A percentile compares a stretch with the other conserved stretches of the same genome.
Conservation (phyloP, 2,113 vertebrate species). For the Prietella phreatophila region DNA sequence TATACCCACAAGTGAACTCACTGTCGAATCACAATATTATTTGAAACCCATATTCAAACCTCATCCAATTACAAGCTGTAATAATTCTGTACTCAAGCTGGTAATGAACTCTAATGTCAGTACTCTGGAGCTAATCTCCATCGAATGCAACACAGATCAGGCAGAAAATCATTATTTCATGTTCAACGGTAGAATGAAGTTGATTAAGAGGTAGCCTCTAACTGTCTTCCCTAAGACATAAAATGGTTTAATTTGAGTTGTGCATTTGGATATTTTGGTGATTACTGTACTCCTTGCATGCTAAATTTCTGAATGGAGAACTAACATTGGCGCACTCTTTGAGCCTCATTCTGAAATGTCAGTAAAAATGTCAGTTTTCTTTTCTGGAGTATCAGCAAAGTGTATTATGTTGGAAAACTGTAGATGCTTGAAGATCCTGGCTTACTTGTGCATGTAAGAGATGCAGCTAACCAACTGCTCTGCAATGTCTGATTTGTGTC, state of each 20-base stretch:
- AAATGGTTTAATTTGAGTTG: slow-evolving; percentile 42
- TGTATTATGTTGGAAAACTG: not conserved
- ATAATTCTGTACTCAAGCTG: slow-evolving; percentile 92
- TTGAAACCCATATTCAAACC: slow-evolving; percentile 60
- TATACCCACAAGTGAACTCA: slow-evolving; percentile 60
- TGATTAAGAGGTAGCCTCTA: slow-evolving; percentile 43
- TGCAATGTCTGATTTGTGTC: slow-evolving; percentile 34
- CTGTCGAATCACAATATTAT: slow-evolving; percentile 64
- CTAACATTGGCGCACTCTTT: not conserved
- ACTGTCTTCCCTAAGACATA: slow-evolving; percentile 31
- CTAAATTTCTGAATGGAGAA: not conserved
- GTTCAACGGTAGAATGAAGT: slow-evolving; percentile 74
- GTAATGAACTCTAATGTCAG: slow-evolving; percentile 93
- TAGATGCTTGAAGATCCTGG: not conserved
- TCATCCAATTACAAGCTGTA: slow-evolving; percentile 97
- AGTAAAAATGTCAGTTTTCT: slow-evolving; percentile 5
- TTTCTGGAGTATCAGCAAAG: not conserved
- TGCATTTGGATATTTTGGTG: slow-evolving; percentile 23
- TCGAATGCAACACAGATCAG: slow-evolving; percentile 88
- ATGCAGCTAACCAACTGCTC: slow-evolving; percentile 15
- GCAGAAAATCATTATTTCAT: slow-evolving; percentile 98
- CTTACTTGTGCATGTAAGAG: slow-evolving; percentile 25
- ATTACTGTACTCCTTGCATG: not conserved
- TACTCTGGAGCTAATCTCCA: slow-evolving; percentile 88
- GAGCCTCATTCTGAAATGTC: not conserved